Conservation (phyloP, 1,140 invertebrate genomes). For the Apis florea region DNA sequence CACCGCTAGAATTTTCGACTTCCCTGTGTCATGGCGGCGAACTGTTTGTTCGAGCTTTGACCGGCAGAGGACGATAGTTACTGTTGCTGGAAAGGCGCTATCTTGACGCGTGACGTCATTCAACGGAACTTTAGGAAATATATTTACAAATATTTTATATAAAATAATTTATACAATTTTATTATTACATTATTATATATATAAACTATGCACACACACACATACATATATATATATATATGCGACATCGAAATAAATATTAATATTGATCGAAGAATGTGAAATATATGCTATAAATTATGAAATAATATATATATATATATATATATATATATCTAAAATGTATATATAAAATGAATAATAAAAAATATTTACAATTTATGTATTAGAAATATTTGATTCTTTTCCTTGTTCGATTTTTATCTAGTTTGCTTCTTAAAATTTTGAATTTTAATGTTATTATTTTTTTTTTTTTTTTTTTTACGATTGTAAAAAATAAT, state of each 20-base stretch:
- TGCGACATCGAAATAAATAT: background rate
- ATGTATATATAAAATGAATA: too few species aligned
- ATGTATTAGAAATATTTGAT: background rate
- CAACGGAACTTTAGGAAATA: background rate
- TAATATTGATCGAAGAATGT: background rate
- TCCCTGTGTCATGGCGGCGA: constrained; percentile 31
- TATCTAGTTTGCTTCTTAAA: background rate
- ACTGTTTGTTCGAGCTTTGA: background rate
- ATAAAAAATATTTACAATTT: too few species aligned
- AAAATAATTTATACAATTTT: background rate
- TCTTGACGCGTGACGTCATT: constrained; percentile 1
- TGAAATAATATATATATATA: too few species aligned
- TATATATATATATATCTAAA: too few species aligned
- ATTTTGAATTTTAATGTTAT: background rate
- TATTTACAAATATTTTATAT: background rate
- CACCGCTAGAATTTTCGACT: constrained; percentile 37
- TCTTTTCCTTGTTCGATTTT: background rate
- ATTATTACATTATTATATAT: background rate
- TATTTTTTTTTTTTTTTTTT: too few species aligned
- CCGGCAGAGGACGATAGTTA: constrained; percentile 38
- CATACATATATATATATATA: too few species aligned
- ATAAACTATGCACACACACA: background rate
- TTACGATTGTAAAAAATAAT: background rate
- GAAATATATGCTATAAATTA: too few species aligned
- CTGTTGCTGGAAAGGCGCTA: background rate